Evolutionary conservation across 2,113 vertebrate genomes (phyloP).

Genomic region (Limanda limanda): DNA sequence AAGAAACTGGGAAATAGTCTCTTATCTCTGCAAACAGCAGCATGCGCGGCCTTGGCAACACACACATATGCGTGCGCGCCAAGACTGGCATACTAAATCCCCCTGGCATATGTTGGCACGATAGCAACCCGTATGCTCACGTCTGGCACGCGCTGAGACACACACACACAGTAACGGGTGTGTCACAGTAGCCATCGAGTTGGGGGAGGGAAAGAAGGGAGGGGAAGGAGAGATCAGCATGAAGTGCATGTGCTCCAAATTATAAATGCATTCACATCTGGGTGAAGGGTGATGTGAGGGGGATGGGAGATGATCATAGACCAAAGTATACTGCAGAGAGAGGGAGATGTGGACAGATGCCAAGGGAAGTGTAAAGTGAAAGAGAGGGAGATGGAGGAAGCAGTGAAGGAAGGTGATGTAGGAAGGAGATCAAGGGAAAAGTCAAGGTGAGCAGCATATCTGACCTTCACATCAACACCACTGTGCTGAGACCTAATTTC

Average conservation of each 20-base stretch:
- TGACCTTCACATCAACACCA: constrained; percentile 20
- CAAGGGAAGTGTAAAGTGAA: constrained; percentile 36
- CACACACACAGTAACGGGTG: constrained; percentile 38
- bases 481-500: background rate
- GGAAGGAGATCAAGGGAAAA: constrained; percentile 34
- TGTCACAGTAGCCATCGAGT: constrained; percentile 72
- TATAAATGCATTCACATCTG: constrained; percentile 85
- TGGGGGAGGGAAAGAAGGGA: constrained; percentile 43
- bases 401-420: constrained; percentile 35
- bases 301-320: constrained; percentile 58
- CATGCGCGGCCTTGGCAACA: constrained; percentile 70
- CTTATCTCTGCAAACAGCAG: constrained; percentile 81
- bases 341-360: constrained; percentile 55
- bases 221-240: constrained; percentile 65
- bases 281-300: constrained; percentile 71
- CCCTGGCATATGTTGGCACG: constrained; percentile 80
- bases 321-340: constrained; percentile 54
- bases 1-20: constrained; percentile 64
- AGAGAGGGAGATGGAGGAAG: constrained; percentile 14
- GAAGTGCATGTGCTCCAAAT: constrained; percentile 78
- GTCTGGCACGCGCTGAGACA: constrained; percentile 62
- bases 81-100: constrained; percentile 78
- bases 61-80: constrained; percentile 42
- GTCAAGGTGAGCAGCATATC: constrained; percentile 30
- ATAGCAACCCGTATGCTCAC: constrained; percentile 76